Conservation (phyloP, 2,888 invertebrate species). For the Parnassius orleans region DNA sequence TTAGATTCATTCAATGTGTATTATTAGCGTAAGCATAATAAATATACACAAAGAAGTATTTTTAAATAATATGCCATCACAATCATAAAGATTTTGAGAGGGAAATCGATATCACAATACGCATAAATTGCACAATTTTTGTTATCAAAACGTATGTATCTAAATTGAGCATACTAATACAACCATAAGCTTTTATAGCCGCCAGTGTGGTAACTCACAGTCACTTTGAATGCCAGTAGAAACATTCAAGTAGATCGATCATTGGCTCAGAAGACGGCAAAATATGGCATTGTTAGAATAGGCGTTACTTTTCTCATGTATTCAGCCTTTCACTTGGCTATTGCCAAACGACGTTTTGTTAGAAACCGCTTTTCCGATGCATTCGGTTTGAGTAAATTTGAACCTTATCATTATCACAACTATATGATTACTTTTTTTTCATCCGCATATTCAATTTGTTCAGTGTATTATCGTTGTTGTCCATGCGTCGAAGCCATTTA, state of each 20-base stretch:
- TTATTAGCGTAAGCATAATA: no score
- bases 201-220: constrained; percentile 37
- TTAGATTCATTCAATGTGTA: no score
- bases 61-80: background rate
- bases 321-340: constrained; percentile 75
- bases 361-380: constrained; percentile 6
- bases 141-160: constrained; percentile 18
- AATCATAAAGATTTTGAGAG: background rate
- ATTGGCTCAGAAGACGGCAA: constrained; percentile 68
- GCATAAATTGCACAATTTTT: constrained; percentile 15
- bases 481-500: constrained; percentile 75
- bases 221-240: constrained; percentile 55
- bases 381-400: constrained; percentile 35
- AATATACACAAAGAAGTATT: background rate
- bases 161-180: constrained; percentile 20
- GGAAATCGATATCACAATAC: constrained; percentile 10
- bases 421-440: constrained; percentile 34
- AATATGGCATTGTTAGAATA: constrained; percentile 75
- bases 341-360: constrained; percentile 61
- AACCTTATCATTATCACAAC: constrained; percentile 41
- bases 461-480: constrained; percentile 66
- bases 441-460: constrained; percentile 25
- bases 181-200: constrained; percentile 19
- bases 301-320: constrained; percentile 77
- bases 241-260: constrained; percentile 76